These are phyloP conservation scores for Onthophagus sagittarius DNA, from an alignment of 2,888 invertebrate species.

Conservation along the genomic window DNA sequence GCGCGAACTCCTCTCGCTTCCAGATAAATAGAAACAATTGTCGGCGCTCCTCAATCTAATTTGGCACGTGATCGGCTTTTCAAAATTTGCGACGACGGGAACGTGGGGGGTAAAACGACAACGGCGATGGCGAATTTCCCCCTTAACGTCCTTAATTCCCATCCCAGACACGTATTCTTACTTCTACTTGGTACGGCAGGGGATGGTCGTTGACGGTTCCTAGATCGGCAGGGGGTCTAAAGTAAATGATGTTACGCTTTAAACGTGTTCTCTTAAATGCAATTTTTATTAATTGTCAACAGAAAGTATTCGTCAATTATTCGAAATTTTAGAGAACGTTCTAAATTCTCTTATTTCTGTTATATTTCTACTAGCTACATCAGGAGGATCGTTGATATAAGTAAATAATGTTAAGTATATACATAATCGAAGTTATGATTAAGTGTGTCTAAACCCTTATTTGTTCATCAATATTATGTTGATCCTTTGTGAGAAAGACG, in stretches of 20 bases:
- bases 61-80: background rate
- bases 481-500: background rate
- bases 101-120: background rate
- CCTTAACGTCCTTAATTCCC: no score
- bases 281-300: background rate
- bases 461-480: background rate
- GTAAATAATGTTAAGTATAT: no score
- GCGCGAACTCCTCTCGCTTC: background rate
- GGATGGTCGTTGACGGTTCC: background rate
- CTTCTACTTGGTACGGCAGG: background rate
- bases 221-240: no score
- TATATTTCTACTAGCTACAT: no score
- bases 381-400: no score
- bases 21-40: background rate
- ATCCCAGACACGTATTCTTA: no score
- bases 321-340: no score
- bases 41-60: background rate
- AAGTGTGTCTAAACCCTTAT: background rate
- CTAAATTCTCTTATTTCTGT: no score
- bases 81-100: background rate
- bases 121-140: no score
- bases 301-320: background rate
- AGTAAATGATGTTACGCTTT: background rate
- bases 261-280: background rate
- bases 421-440: no score